Evolutionary conservation across 2,888 invertebrate species (phyloP).

Genomic region (Itoplectis maculator): DNA sequence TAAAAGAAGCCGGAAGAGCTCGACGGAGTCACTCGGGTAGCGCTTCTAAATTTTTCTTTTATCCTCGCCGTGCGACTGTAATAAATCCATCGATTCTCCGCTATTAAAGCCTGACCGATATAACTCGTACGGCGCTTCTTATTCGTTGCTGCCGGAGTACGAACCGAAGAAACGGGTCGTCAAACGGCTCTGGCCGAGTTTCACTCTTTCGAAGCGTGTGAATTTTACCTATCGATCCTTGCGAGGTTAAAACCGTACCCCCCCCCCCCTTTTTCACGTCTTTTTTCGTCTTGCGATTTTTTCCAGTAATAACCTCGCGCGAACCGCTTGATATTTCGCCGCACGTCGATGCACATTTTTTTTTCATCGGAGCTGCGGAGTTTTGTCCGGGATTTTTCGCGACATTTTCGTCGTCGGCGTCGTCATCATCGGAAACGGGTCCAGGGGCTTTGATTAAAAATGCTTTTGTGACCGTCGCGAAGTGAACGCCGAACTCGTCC

Average conservation of each 20-base stretch:
- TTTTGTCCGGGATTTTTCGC: background rate
- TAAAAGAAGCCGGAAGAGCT: background rate
- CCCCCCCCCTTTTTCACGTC: no score
- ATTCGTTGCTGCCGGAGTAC: background rate
- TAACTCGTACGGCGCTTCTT: background rate
- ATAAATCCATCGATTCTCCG: conserved; percentile 11
- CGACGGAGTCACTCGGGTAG: background rate
- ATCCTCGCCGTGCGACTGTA: background rate
- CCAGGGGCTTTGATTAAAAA: conserved; percentile 64
- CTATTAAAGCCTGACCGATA: background rate
- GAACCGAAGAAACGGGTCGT: background rate
- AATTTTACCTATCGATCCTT: background rate
- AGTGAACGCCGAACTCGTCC: conserved; percentile 24
- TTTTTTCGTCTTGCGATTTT: background rate
- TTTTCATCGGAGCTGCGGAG: conserved; percentile 30
- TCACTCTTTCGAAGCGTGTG: background rate
- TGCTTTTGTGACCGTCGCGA: conserved; percentile 56
- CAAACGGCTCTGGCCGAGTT: background rate
- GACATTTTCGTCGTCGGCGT: conserved; percentile 51
- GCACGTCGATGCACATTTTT: background rate
- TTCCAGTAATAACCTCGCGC: background rate
- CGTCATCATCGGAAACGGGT: conserved; percentile 47
- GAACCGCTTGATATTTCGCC: background rate
- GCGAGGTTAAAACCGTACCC: no score
- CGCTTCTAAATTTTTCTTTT: background rate